A percentile compares a stretch with the other conserved stretches of the same genome.
Conservation (phyloP, 1,140 invertebrate genomes). For the Diuraphis noxia region DNA sequence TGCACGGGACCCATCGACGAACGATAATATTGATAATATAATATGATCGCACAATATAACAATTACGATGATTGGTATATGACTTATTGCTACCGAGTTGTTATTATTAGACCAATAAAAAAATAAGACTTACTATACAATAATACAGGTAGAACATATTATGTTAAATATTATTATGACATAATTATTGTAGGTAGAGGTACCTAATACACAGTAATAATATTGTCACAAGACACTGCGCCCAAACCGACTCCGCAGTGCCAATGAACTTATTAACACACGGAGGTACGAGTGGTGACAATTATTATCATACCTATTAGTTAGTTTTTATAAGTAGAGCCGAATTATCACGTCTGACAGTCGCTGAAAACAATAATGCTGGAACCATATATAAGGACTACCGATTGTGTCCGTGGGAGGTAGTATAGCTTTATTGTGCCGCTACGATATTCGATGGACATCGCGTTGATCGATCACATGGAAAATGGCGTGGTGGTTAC, state of each 20-base stretch:
- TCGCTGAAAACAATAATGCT: background rate
- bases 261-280: background rate
- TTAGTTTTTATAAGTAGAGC: background rate
- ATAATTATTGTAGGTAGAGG: too few relatives aligned
- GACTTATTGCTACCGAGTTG: background rate
- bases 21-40: background rate
- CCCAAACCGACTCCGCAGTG: background rate
- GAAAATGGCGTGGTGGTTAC: background rate
- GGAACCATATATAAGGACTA: background rate
- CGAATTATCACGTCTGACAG: background rate
- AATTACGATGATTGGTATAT: background rate
- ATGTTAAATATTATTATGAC: too few relatives aligned
- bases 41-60: background rate
- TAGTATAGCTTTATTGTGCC: background rate
- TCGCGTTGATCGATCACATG: background rate
- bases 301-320: background rate
- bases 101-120: too few relatives aligned
- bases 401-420: too few relatives aligned
- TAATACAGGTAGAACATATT: too few relatives aligned
- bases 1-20: background rate
- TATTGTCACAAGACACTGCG: too few relatives aligned
- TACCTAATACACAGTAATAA: too few relatives aligned
- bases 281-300: background rate
- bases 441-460: background rate
- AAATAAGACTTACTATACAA: too few relatives aligned